These are phyloP conservation scores for Solenopsis fugax DNA, from an alignment of 1,140 invertebrate species.

Conservation along the genomic window DNA sequence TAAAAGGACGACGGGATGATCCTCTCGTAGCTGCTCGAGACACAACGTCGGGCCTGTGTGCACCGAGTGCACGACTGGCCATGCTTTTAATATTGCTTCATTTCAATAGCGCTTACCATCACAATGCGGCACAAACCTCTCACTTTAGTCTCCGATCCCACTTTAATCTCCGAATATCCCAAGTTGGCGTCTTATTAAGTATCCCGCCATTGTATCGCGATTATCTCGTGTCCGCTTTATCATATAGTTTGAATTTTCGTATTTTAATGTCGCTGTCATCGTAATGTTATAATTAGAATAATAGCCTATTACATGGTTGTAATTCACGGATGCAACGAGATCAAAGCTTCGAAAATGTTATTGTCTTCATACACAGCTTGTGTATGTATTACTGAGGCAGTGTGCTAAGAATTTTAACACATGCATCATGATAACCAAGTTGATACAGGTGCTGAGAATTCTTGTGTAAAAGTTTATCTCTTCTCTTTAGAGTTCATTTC, in stretches of 20 bases:
- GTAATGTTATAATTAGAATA: neutral
- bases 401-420: neutral
- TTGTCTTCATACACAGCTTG: neutral
- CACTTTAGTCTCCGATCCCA: conserved; percentile 23
- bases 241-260: conserved; percentile 17
- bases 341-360: neutral
- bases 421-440: neutral
- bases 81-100: conserved; percentile 40
- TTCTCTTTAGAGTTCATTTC: conserved; percentile 23
- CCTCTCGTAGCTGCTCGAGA: conserved; percentile 64
- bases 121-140: conserved; percentile 50
- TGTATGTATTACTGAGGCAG: neutral
- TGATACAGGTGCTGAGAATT: neutral
- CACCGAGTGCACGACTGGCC: conserved; percentile 32
- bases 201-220: conserved; percentile 11
- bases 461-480: conserved; percentile 5
- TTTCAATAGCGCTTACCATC: conserved; percentile 42
- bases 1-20: conserved; percentile 72
- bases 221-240: conserved; percentile 13
- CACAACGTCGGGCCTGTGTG: conserved; percentile 8
- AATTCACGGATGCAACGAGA: neutral
- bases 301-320: neutral
- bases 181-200: conserved; percentile 49
- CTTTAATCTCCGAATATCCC: conserved; percentile 40
- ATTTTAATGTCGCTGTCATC: conserved; percentile 3